phyloP scores from a whole-genome alignment of 2,113 vertebrate species.

The Silurus asotus region DNA sequence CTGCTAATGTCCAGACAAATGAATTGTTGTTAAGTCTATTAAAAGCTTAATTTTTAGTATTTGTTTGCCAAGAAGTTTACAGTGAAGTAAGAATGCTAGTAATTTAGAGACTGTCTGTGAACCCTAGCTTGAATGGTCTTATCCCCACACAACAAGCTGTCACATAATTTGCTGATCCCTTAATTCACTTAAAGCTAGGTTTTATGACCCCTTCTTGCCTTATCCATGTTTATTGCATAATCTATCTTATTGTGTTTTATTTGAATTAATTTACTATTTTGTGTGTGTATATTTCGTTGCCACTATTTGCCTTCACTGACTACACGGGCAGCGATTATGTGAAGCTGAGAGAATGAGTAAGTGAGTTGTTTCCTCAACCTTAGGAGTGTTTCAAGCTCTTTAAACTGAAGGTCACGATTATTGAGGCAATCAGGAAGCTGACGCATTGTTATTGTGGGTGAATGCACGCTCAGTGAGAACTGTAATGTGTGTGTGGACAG shows the following conservation, averaged over 20 bases:
- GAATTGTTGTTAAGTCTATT: no score
- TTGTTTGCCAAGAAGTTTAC: no score
- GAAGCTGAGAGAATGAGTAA: slow-evolving; percentile 8
- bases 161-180: slow-evolving; percentile 16
- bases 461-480: slow-evolving; percentile 45
- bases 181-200: slow-evolving; percentile 20
- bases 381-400: slow-evolving; percentile 45
- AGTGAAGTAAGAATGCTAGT: background rate
- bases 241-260: background rate
- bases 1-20: no score
- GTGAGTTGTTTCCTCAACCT: slow-evolving; percentile 46
- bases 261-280: background rate
- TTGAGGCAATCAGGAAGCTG: slow-evolving; percentile 54
- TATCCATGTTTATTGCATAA: slow-evolving; percentile 9
- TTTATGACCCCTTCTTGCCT: background rate
- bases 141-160: background rate
- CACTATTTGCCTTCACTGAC: slow-evolving; percentile 15
- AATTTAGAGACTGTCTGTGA: background rate
- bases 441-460: slow-evolving; percentile 55
- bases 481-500: slow-evolving; percentile 39
- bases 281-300: background rate
- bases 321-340: slow-evolving; percentile 26
- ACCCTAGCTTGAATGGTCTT: background rate
- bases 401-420: slow-evolving; percentile 57
- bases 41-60: no score